phyloP scores from a whole-genome alignment of 1,140 invertebrate species.

The Bombus confusus region DNA sequence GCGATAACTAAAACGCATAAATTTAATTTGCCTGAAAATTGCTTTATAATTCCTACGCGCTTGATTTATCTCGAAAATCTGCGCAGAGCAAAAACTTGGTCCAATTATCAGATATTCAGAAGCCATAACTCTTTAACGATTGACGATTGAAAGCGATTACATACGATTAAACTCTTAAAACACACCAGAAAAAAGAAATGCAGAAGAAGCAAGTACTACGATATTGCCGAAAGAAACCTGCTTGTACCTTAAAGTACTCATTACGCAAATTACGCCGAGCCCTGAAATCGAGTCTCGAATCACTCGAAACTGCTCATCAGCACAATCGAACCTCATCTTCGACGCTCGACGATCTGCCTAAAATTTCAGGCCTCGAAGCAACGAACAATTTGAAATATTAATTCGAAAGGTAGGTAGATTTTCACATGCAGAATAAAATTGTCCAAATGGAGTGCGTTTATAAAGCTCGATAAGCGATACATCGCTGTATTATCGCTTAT shows the following conservation, averaged over 20 bases:
- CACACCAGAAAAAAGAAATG: not conserved
- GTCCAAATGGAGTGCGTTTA: no score
- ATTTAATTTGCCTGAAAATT: not conserved
- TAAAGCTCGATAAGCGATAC: no score
- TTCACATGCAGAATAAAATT: not conserved
- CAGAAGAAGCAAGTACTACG: not conserved
- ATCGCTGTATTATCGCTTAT: no score
- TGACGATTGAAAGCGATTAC: not conserved
- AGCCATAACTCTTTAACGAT: not conserved
- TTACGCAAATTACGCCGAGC: slow-evolving; percentile 15
- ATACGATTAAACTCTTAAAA: slow-evolving; percentile 12
- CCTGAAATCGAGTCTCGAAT: not conserved
- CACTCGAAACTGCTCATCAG: not conserved
- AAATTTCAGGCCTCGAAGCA: not conserved
- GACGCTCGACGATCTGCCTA: not conserved
- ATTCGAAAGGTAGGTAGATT: not conserved
- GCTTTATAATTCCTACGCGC: not conserved
- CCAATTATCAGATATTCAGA: not conserved
- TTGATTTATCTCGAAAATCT: not conserved
- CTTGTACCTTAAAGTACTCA: not conserved
- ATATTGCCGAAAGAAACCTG: not conserved
- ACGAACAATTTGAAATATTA: not conserved
- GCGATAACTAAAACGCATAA: not conserved
- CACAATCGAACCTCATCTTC: not conserved
- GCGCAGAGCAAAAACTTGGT: not conserved